A percentile compares a stretch with the other conserved stretches of the same genome.
phyloP scores from a whole-genome alignment of 2,113 vertebrate species.

The Notechis scutatus region DNA sequence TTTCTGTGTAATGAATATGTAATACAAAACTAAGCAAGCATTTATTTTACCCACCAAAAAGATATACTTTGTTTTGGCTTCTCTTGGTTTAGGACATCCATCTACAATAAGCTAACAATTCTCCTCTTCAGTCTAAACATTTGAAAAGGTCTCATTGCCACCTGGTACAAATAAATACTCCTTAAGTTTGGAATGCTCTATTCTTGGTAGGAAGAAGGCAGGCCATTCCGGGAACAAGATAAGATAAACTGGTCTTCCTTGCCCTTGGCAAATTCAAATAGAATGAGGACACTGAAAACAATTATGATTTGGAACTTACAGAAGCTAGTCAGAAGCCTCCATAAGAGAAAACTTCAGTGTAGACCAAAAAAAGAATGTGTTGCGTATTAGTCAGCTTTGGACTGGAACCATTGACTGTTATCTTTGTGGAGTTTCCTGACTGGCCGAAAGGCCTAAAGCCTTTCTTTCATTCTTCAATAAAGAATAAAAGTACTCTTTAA shows the following conservation, averaged over 20 bases:
- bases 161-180: neutral
- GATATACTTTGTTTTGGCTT: neutral
- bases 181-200: neutral
- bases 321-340: neutral
- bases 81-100: neutral
- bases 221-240: neutral
- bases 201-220: neutral
- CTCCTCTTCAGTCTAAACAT: neutral
- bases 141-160: neutral
- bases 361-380: neutral
- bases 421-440: neutral
- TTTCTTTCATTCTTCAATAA: neutral
- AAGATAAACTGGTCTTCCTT: neutral
- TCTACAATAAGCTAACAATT: neutral
- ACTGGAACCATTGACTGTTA: neutral
- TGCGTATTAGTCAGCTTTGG: neutral
- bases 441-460: neutral
- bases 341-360: neutral
- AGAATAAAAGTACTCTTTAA: neutral
- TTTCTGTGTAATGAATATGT: neutral
- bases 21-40: neutral
- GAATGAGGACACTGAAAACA: neutral
- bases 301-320: neutral
- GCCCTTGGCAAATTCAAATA: neutral
- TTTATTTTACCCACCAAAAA: neutral